Conservation (phyloP, 2,888 invertebrate species). For the Clivina fossor region DNA sequence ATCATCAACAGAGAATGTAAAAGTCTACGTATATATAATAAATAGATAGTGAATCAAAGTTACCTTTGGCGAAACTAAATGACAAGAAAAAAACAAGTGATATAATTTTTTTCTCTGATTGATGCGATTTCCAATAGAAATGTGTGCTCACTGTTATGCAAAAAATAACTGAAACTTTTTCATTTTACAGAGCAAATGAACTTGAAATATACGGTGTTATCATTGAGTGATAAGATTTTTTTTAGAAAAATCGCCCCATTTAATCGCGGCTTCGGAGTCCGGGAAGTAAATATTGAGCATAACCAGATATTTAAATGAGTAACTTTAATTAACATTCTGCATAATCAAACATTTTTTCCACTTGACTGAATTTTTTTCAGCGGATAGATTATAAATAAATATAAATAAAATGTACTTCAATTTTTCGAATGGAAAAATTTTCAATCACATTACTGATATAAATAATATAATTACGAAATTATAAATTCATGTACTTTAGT, state of each 20-base stretch:
- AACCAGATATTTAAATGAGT: too few species aligned
- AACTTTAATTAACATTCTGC: too few species aligned
- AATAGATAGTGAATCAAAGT: too few species aligned
- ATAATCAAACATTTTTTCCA: too few species aligned
- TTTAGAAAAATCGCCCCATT: slow-evolving; percentile 46
- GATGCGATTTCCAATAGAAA: too few species aligned
- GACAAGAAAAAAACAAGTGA: too few species aligned
- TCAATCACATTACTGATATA: slow-evolving; percentile 7
- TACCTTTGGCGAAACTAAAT: too few species aligned
- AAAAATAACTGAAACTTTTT: slow-evolving; percentile 18
- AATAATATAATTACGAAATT: slow-evolving; percentile 20
- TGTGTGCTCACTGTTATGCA: background rate
- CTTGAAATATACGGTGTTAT: slow-evolving; percentile 47
- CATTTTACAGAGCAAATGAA: slow-evolving; percentile 40
- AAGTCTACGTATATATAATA: background rate
- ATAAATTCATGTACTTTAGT: too few species aligned
- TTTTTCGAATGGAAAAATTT: slow-evolving; percentile 16
- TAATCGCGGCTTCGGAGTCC: slow-evolving; percentile 44
- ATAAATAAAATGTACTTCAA: slow-evolving; percentile 7
- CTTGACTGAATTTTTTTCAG: slow-evolving; percentile 5
- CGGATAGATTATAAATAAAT: slow-evolving; percentile 14
- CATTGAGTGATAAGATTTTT: slow-evolving; percentile 42
- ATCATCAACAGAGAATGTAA: background rate
- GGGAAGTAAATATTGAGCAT: slow-evolving; percentile 43
- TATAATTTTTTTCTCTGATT: too few species aligned